Percentiles rank a stretch among this genome's conserved stretches.
These are phyloP conservation scores for Prunella fulvescens DNA, from an alignment of 2,113 vertebrate genomes.

Conservation along the genomic window DNA sequence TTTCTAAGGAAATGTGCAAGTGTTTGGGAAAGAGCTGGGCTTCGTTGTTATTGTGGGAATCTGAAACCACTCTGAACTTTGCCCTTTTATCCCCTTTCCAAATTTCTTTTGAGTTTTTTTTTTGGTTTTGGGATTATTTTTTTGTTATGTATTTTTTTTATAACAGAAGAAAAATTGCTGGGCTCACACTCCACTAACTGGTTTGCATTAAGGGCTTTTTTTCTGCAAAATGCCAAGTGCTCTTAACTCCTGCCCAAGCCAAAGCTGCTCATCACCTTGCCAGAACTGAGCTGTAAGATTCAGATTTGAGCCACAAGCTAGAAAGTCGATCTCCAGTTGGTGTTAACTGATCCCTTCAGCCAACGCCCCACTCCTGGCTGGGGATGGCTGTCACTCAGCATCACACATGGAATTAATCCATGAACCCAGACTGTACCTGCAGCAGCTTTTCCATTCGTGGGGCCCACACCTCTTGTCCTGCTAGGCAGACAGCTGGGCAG, in stretches of 20 bases:
- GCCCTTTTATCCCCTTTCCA: constrained; percentile 33
- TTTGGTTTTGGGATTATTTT: neutral
- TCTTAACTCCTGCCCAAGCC: neutral
- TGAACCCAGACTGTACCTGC: neutral
- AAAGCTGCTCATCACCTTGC: constrained; percentile 1
- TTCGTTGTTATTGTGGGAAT: constrained; percentile 57
- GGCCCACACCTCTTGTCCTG: neutral
- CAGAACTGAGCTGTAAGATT: neutral
- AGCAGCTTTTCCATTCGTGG: neutral
- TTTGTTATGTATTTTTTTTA: neutral
- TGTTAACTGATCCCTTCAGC: constrained; percentile 24
- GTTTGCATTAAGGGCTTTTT: constrained; percentile 20
- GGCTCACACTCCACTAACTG: constrained; percentile 15
- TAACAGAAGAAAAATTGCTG: neutral
- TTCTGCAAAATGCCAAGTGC: constrained; percentile 4
- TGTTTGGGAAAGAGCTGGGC: constrained; percentile 52
- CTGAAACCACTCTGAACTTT: constrained; percentile 61
- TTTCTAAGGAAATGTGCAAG: constrained; percentile 63
- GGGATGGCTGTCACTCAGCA: constrained; percentile 8
- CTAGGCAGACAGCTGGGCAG: neutral
- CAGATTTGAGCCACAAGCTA: neutral
- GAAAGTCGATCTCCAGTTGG: neutral
- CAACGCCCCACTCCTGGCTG: neutral
- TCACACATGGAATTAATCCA: constrained; percentile 16
- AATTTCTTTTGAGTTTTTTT: neutral